Conservation (phyloP, 1,140 invertebrate species). For the Tenebrio molitor region DNA sequence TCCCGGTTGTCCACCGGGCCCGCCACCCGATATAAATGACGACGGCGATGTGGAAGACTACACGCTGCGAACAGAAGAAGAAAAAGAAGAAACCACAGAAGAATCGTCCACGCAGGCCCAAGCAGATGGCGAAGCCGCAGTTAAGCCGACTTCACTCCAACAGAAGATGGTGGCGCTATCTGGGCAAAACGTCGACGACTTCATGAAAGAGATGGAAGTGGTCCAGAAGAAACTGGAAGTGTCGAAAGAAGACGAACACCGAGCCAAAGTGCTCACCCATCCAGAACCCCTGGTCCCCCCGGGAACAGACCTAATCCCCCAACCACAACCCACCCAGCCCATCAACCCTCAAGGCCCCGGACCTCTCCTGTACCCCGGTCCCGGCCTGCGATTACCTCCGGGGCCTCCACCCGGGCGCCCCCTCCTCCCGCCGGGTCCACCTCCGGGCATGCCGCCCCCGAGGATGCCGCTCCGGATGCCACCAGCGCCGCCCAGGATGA, state of each 20-base stretch:
- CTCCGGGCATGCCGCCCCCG: constrained; percentile 73
- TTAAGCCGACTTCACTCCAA: constrained; percentile 82
- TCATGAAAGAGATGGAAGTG: constrained; percentile 92
- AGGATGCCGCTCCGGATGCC: constrained; percentile 68
- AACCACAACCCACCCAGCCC: constrained; percentile 41
- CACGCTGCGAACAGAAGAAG: constrained; percentile 56
- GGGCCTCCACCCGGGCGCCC: constrained; percentile 76
- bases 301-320: constrained; percentile 55
- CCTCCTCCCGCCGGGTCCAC: constrained; percentile 75
- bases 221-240: constrained; percentile 82
- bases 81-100: constrained; percentile 52
- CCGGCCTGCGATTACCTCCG: constrained; percentile 70
- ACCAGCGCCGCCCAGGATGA: constrained; percentile 69
- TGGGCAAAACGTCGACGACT: constrained; percentile 92
- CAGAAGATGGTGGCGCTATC: constrained; percentile 88
- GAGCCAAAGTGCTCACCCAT: constrained; percentile 68
- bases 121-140: constrained; percentile 62
- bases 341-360: constrained; percentile 68
- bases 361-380: constrained; percentile 69
- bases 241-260: constrained; percentile 75
- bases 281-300: constrained; percentile 61
- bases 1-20: constrained; percentile 90
- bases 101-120: constrained; percentile 47
- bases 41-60: constrained; percentile 74
- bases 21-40: constrained; percentile 80